Conservation (phyloP, 2,888 invertebrate species). For the Hydriomena furcata region DNA sequence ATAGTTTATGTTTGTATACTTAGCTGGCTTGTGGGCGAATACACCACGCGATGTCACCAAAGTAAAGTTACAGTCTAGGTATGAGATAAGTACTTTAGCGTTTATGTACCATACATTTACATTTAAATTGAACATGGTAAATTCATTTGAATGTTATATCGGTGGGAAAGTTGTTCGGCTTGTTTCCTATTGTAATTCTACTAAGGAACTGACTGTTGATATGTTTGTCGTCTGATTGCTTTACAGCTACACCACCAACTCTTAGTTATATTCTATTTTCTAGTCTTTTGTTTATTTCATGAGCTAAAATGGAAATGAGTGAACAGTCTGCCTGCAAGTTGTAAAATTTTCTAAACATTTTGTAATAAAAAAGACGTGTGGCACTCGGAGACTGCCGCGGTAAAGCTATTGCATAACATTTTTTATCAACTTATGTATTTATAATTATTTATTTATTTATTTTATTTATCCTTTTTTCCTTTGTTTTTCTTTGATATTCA, state of each 20-base stretch:
- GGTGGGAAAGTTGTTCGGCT: slow-evolving; percentile 17
- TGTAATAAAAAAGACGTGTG: too few relatives aligned
- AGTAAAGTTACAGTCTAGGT: slow-evolving; percentile 32
- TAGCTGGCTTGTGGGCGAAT: slow-evolving; percentile 42
- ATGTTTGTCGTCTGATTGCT: slow-evolving; percentile 10
- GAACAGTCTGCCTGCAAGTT: too few relatives aligned
- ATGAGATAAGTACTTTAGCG: slow-evolving; percentile 20
- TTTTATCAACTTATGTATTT: too few relatives aligned
- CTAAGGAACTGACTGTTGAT: slow-evolving; percentile 16
- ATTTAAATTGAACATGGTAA: slow-evolving; percentile 41
- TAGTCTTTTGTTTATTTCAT: slow-evolving; percentile 24
- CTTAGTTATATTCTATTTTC: slow-evolving; percentile 1
- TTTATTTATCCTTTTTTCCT: too few relatives aligned
- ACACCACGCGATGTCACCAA: slow-evolving; percentile 38
- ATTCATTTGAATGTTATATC: slow-evolving; percentile 21
- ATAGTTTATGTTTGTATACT: slow-evolving; percentile 34
- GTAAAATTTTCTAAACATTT: too few relatives aligned
- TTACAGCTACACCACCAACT: slow-evolving; percentile 12
- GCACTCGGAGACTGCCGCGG: too few relatives aligned
- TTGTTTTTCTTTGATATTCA: too few relatives aligned
- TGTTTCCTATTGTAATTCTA: slow-evolving; percentile 17
- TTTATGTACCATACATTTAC: slow-evolving; percentile 36
- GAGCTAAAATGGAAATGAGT: slow-evolving; percentile 5
- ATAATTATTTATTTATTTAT: too few relatives aligned
- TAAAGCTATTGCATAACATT: too few relatives aligned